A percentile compares a stretch with the other conserved stretches of the same genome.
These are phyloP conservation scores for Pyralis farinalis DNA, from an alignment of 2,888 invertebrate species.

Conservation along the genomic window DNA sequence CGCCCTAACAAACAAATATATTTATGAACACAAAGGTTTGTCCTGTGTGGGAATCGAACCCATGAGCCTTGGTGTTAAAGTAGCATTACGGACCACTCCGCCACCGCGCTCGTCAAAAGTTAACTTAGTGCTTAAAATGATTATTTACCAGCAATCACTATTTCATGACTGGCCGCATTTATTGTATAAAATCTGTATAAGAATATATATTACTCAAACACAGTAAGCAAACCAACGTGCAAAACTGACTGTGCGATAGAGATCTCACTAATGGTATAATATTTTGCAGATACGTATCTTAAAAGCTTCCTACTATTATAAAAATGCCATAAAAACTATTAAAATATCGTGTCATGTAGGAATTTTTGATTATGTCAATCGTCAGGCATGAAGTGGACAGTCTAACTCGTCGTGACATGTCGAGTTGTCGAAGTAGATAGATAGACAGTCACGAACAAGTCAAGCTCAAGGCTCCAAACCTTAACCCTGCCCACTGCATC, in stretches of 20 bases:
- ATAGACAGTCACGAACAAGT: conserved; percentile 61
- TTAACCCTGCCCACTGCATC: conserved; percentile 47
- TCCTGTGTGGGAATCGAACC: too few species aligned
- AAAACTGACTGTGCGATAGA: not conserved
- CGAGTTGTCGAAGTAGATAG: conserved; percentile 34
- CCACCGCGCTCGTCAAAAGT: too few species aligned
- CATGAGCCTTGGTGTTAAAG: too few species aligned
- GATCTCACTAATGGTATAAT: conserved; percentile 3
- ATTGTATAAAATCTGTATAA: too few species aligned
- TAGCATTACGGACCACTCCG: too few species aligned
- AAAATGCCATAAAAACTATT: conserved; percentile 8
- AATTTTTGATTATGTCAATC: conserved; percentile 27
- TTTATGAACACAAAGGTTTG: too few species aligned
- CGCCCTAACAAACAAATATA: too few species aligned
- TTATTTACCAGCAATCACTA: too few species aligned
- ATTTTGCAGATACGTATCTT: conserved; percentile 5
- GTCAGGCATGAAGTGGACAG: conserved; percentile 32
- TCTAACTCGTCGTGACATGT: conserved; percentile 33
- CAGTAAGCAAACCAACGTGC: conserved; percentile 2
- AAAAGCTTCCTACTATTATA: conserved; percentile 8
- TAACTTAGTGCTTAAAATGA: too few species aligned
- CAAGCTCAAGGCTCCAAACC: conserved; percentile 67
- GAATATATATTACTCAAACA: too few species aligned
- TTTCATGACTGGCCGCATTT: too few species aligned
- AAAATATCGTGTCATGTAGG: conserved; percentile 9